Conservation (phyloP, 2,888 invertebrate genomes). For the Euzetes globulus region DNA sequence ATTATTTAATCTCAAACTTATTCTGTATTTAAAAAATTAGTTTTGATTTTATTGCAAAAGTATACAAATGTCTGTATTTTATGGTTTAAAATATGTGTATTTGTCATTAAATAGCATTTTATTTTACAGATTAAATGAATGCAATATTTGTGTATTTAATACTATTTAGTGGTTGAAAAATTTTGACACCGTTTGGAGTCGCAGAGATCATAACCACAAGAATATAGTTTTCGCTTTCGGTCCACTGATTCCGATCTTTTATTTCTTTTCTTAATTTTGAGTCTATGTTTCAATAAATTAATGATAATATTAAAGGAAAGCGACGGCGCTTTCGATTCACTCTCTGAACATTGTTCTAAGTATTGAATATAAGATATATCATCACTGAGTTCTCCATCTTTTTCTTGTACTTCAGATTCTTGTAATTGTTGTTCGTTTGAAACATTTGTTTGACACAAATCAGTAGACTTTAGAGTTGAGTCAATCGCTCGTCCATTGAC, state of each 20-base stretch:
- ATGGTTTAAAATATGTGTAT: background rate
- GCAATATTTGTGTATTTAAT: no score
- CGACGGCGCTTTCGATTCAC: background rate
- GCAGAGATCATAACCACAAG: conserved; percentile 12
- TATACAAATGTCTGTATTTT: background rate
- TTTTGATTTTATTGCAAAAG: background rate
- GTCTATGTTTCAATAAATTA: background rate
- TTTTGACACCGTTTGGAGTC: conserved; percentile 7
- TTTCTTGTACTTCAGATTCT: no score
- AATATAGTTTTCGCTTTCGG: background rate
- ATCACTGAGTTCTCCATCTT: no score
- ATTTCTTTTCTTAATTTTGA: background rate
- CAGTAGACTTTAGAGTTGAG: no score
- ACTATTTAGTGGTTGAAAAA: background rate
- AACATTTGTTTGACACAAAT: no score
- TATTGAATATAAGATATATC: background rate
- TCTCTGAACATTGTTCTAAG: background rate
- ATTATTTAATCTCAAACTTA: background rate
- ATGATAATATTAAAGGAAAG: background rate
- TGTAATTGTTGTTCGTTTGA: no score
- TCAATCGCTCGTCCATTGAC: no score
- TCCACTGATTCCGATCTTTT: background rate
- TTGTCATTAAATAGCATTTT: background rate
- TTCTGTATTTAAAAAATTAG: background rate
- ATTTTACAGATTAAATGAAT: no score